Evolutionary conservation across 2,888 invertebrate species (phyloP).

Genomic region (Bruchidius siliquastri): DNA sequence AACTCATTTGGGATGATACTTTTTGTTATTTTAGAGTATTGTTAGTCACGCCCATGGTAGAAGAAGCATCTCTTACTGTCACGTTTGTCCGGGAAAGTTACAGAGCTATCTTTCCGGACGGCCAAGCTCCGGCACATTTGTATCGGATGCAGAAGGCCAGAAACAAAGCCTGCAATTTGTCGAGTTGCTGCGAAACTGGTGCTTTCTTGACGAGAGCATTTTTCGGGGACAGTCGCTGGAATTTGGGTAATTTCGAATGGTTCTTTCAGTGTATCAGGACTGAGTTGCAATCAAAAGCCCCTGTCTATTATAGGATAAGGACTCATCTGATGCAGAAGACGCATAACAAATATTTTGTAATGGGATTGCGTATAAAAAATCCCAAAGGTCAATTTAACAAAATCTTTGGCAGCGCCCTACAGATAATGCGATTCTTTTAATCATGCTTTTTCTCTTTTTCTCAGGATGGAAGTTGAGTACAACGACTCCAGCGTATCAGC

Average conservation of each 20-base stretch:
- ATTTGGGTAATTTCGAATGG: background rate
- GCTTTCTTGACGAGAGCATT: background rate
- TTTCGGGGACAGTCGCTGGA: background rate
- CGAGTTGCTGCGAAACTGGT: background rate
- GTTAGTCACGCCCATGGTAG: background rate
- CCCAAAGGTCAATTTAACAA: too few species aligned
- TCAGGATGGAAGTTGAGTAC: constrained; percentile 67
- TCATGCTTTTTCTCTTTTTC: too few species aligned
- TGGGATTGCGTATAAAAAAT: too few species aligned
- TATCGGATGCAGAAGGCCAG: background rate
- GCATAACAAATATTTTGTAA: too few species aligned
- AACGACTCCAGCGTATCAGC: constrained; percentile 59
- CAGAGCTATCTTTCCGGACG: background rate
- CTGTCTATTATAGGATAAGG: too few species aligned
- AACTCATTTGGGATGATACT: too few species aligned
- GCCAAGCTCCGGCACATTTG: background rate
- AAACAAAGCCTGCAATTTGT: background rate
- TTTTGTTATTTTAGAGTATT: too few species aligned
- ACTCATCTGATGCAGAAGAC: too few species aligned
- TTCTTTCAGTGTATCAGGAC: too few species aligned
- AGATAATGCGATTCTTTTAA: too few species aligned
- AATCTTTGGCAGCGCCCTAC: too few species aligned
- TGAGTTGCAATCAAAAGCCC: too few species aligned
- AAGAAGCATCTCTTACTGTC: background rate
- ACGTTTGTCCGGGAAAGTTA: background rate